Base-by-base conservation (phyloP, 2,797 vertebrate species). In the Cynopterus sphinx region DNA sequence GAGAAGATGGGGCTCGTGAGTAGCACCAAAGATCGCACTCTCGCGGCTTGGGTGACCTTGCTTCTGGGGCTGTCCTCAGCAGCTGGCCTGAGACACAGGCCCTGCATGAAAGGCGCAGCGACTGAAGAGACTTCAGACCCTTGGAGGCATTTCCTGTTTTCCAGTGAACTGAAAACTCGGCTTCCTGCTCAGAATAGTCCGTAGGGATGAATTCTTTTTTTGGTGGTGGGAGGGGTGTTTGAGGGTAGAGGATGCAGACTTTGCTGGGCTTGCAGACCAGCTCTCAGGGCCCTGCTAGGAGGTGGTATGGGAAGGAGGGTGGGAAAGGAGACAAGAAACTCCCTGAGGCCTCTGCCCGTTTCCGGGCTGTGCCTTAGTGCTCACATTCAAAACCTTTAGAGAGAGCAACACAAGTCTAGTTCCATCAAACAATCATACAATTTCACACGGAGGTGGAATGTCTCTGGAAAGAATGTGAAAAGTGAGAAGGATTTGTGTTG, bases 141-240 rank as follows among this genome's bases (percentile, higher is more conserved):
- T 92, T 61, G 53, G 95, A 98, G 97, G 97, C 93, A 98, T 97
- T 98, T 98, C 97, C 97, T 98, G 97, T 97, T 98, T 98, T 97
- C 96, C 94, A 95, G 77, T 68, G 95, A 97, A 85, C 88, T 94
- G 86, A 92, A 97, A 95, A 74, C 82, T 83, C 39, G 0, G 84
- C 90, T 98, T 98, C 97, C 97, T 96, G 97, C 96, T 95, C 90
- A 75, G 95, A 94, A 74, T 3, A 73, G 82, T 96, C 96, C 88
- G 15, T 39, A 31, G 94, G 96, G 97, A 96, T 79, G 82, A 91
- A 71, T 95, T 96, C 90, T 98, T 95, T 94, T 96, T 96, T 88
- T 89, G 88, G 90, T 89, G 71, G 86, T 91, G 85, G 96, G 95
- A 55, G 97, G 94, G 51, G 92, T 91, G 70, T 89, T 94, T 96